Evolutionary conservation across 2,113 vertebrate genomes (phyloP), one percentile per base, ranked within the genome.

Genomic region (Notiomystis cincta): DNA sequence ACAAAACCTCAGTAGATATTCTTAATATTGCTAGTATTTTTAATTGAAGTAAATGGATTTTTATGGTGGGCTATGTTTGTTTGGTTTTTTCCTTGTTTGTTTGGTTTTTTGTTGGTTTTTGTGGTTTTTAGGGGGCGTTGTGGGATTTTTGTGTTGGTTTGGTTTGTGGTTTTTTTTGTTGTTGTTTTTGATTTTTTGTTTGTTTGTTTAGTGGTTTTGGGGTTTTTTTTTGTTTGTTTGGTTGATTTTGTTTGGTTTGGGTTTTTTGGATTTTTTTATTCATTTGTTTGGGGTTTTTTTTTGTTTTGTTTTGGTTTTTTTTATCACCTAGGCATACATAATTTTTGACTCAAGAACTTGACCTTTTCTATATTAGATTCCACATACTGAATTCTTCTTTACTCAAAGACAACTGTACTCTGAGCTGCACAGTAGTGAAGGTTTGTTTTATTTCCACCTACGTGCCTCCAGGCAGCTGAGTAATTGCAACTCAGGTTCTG

Each of bases 301-400:
- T 40, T 40, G 40, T 40, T 40, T 40, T 40, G 40, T 40, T 40
- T 40, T 40, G 10, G 40, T 40, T 40, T 40, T 40, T n/a, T n/a
- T n/a, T n/a, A n/a, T n/a, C n/a, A n/a, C 56, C 18, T 1, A 10
- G 4, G 2, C 3, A 0, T 45, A 70, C 1, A 1, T 35, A 79
- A 54, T 11, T 75, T 70, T 35, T 50, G 3, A 75, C 71, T 76
- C 21, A 51, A 42, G 20, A 54, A 27, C 9, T 58, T 62, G 13
- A 33, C 19, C 4, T 40, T 70, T 87, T 11, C 12, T 35, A 13
- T 60, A 18, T 35, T 15, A 38, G 14, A 76, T 38, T 54, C 11
- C 16, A 60, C 1, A 1, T 35, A 12, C 10, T 27, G 44, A 78
- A 58, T 51, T 71, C 8, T 62, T 82, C 53, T 66, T 50, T 30